Evolutionary conservation across 2,888 invertebrate genomes (phyloP).

Genomic region (Leptopilina myrica): DNA sequence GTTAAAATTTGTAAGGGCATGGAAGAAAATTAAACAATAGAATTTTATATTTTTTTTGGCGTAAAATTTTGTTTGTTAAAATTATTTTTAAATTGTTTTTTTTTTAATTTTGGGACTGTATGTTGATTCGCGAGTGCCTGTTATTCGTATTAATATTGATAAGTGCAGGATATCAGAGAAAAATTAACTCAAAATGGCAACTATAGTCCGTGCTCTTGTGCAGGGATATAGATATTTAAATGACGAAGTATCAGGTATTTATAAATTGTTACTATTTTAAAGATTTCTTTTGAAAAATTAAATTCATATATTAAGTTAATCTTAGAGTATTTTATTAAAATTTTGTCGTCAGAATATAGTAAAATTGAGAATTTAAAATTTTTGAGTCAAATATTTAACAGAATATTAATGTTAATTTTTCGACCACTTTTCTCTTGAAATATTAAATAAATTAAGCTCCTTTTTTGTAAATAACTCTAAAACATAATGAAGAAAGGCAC

Average conservation of each 20-base stretch:
- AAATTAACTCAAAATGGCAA: conserved; percentile 62
- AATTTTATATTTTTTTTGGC: neutral
- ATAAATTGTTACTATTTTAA: neutral
- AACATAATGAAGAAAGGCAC: too few species aligned
- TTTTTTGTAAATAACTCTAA: too few species aligned
- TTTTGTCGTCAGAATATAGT: too few species aligned
- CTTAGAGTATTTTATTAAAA: too few species aligned
- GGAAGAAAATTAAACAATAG: neutral
- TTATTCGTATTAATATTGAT: conserved; percentile 23
- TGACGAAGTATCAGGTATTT: conserved; percentile 69
- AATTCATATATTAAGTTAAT: too few species aligned
- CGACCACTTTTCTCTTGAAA: too few species aligned
- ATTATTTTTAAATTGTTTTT: neutral
- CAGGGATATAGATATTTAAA: conserved; percentile 64
- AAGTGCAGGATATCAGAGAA: conserved; percentile 39
- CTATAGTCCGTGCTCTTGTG: conserved; percentile 62
- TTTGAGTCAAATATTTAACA: too few species aligned
- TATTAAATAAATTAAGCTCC: too few species aligned
- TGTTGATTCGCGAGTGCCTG: conserved; percentile 42
- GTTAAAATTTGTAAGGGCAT: neutral
- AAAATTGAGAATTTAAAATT: too few species aligned
- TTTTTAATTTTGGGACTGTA: conserved; percentile 37
- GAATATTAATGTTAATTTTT: too few species aligned
- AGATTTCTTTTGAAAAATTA: too few species aligned
- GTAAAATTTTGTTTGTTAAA: neutral